Base-by-base conservation (phyloP, 1,140 invertebrate genomes). In the Diorhabda elongata region DNA sequence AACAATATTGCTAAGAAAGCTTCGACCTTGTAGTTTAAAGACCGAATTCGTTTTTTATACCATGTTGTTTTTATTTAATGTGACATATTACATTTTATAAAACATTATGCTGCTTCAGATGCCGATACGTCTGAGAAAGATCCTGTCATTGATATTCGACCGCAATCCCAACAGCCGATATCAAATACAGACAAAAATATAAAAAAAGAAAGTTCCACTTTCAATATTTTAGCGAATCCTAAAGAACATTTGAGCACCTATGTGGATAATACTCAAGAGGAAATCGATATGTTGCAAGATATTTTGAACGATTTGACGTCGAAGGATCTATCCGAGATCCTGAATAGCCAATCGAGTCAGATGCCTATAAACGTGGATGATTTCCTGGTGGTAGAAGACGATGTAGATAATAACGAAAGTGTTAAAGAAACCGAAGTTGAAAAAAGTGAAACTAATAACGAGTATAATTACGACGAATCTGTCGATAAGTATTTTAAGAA, bases 221-320 rank as follows among this genome's bases (percentile, higher is more conserved):
- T 43, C 44, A 62, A 44, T 9, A 62, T 62, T 44, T 44, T 62
- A 44, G 61, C 43, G 8, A 62, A 44, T 44, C 61, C 61, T 7
- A 62, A 62, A 44, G 42, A 62, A 44, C 42, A 62, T 62, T 44
- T 64, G 3, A 41, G 63, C 45, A 47, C 8, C 5, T 62, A 64
- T 26, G n/a, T 64, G 6, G 26, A 41, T 41, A 64, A 64, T 42
- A 56, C 45, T 7, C 63, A 52, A 9, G 63, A 64, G 41, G 63
- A 64, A 41, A 44, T 64, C 4, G 45, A 57, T 56, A 56, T 64
- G 52, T 26, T 64, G 26, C 63, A 56, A 42, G 63, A 64, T n/a
- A 26, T 64, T 56, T 57, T 64, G n/a, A 57, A 64, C 4, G 56
- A 57, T 52, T 7, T 64, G n/a, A 57, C 44, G 43, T 64, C 63